These are phyloP conservation scores for Jacana jacana DNA, from an alignment of 2,113 vertebrate genomes.

Conservation along the genomic window DNA sequence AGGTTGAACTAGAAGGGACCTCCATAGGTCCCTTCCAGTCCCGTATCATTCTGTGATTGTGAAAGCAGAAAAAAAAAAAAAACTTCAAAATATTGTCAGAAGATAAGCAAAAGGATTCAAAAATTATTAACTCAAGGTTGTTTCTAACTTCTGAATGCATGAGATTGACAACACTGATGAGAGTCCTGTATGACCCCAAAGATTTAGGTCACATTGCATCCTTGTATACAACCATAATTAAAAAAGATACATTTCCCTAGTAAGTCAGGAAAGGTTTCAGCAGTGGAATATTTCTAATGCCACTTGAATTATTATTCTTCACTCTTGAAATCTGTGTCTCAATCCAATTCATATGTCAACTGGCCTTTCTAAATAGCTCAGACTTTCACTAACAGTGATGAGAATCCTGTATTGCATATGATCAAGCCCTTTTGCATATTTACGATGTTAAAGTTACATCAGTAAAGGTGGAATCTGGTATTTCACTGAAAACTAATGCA, in stretches of 20 bases:
- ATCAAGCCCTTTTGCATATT: neutral
- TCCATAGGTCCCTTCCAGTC: no score
- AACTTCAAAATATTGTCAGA: neutral
- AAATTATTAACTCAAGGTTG: neutral
- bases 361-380: neutral
- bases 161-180: neutral
- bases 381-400: neutral
- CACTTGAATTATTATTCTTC: neutral
- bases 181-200: neutral
- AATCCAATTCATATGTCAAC: neutral
- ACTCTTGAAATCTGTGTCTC: neutral
- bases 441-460: neutral
- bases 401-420: neutral
- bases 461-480: neutral
- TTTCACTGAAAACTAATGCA: constrained; percentile 1
- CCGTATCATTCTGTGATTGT: neutral
- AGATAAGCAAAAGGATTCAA: neutral
- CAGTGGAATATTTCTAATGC: neutral
- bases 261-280: neutral
- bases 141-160: neutral
- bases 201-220: neutral
- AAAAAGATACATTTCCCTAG: neutral
- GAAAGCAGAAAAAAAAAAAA: neutral
- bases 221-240: neutral
- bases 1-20: no score